Conservation (phyloP, 1,140 invertebrate species). For the Hydropsyche tenuis region DNA sequence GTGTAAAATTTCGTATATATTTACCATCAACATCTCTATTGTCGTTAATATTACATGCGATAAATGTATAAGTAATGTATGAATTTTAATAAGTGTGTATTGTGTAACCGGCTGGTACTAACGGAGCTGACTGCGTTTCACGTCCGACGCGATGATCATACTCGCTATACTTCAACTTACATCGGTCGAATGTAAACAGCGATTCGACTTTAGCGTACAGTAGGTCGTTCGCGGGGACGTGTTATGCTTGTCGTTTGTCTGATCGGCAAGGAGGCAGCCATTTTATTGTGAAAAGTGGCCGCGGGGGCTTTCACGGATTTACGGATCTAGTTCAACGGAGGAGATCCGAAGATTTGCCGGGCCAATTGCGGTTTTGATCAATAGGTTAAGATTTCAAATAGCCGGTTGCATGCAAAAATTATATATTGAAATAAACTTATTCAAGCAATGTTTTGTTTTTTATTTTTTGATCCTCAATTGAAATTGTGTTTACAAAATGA, state of each 20-base stretch:
- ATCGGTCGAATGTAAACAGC: too few species aligned
- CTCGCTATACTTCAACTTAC: too few species aligned
- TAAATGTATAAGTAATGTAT: conserved; percentile 43
- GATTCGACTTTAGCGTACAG: too few species aligned
- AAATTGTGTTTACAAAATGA: too few species aligned
- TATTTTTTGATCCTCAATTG: neutral
- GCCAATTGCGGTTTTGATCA: conserved; percentile 11
- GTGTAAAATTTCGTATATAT: neutral
- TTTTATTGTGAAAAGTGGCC: conserved; percentile 37
- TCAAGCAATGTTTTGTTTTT: conserved; percentile 13
- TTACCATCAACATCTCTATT: neutral
- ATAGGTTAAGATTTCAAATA: conserved; percentile 41
- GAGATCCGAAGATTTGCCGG: neutral
- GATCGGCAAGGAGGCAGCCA: conserved; percentile 36
- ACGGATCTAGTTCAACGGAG: neutral
- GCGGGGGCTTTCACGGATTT: conserved; percentile 24
- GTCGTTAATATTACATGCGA: conserved; percentile 41
- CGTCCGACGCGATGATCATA: neutral
- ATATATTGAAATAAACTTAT: conserved; percentile 47
- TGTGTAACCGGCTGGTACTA: conserved; percentile 36
- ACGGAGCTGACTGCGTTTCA: conserved; percentile 2
- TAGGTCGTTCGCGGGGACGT: neutral
- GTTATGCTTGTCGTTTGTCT: conserved; percentile 13
- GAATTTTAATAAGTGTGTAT: conserved; percentile 41
- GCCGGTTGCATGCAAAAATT: conserved; percentile 46